Conservation (phyloP, 2,888 invertebrate species). For the Pseudolycoriella hygida region DNA sequence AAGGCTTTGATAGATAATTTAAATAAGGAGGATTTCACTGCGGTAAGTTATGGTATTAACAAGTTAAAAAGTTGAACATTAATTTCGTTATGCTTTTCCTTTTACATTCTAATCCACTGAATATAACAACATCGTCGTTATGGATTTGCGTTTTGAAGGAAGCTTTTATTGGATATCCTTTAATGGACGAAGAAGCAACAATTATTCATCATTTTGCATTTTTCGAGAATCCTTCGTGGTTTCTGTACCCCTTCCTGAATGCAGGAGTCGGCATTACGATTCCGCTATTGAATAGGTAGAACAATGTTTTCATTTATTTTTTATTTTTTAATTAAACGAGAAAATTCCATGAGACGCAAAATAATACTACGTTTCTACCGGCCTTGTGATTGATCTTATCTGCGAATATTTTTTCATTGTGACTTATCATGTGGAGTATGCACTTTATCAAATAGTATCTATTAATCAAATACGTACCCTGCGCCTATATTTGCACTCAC, state of each 20-base stretch:
- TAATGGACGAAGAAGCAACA: conserved; percentile 62
- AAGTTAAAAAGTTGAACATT: neutral
- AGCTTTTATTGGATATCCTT: conserved; percentile 56
- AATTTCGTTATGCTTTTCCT: neutral
- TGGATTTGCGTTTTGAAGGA: conserved; percentile 29
- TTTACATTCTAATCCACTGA: neutral
- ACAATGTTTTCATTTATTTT: too few relatives aligned
- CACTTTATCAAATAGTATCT: too few relatives aligned
- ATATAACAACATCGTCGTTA: neutral
- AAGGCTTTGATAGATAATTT: conserved; percentile 19
- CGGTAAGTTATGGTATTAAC: conserved; percentile 15
- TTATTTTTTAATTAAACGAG: too few relatives aligned
- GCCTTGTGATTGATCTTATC: too few relatives aligned
- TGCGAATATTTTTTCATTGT: too few relatives aligned
- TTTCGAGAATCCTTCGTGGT: conserved; percentile 49
- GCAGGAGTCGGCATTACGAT: conserved; percentile 60
- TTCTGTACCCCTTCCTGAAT: conserved; percentile 65
- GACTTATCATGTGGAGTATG: too few relatives aligned
- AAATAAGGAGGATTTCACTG: conserved; percentile 17
- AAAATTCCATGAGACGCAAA: too few relatives aligned
- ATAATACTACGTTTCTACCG: too few relatives aligned
- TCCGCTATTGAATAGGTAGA: conserved; percentile 48
- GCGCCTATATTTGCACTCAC: too few relatives aligned
- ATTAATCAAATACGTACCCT: too few relatives aligned
- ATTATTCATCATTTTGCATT: conserved; percentile 85